Evolutionary conservation across 2,113 vertebrate species (phyloP).

Genomic region (Hiodon alosoides): DNA sequence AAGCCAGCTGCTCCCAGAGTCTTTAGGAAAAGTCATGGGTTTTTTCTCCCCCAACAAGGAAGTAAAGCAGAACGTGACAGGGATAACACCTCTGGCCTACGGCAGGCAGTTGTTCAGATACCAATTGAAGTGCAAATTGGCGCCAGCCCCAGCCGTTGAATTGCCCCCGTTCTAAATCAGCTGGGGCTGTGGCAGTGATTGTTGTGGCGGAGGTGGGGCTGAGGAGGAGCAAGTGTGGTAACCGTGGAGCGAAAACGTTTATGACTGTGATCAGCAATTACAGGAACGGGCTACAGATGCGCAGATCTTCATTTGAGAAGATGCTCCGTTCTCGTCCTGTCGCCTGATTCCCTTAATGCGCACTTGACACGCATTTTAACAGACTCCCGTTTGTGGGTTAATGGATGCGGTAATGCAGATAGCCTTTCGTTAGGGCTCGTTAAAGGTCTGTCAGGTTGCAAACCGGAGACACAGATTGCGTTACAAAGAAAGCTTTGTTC

Average conservation of each 20-base stretch:
- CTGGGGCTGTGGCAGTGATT: conserved; percentile 4
- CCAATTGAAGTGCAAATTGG: not conserved
- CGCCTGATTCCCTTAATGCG: conserved; percentile 36
- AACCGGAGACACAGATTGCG: conserved; percentile 53
- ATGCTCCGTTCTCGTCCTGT: conserved; percentile 35
- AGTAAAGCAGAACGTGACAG: not conserved
- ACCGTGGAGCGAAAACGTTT: conserved; percentile 27
- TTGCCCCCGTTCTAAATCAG: conserved; percentile 40
- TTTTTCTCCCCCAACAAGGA: not conserved
- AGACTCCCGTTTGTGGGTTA: not conserved
- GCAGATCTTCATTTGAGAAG: conserved; percentile 36
- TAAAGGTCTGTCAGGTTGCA: conserved; percentile 64
- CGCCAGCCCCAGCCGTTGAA: not conserved
- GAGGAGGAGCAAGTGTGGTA: too few species aligned
- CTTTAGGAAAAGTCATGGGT: not conserved
- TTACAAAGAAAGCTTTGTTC: conserved; percentile 35
- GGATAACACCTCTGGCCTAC: not conserved
- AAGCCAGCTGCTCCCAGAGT: not conserved
- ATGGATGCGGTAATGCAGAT: not conserved
- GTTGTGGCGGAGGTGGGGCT: too few species aligned
- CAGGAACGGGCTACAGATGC: conserved; percentile 36
- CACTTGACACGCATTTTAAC: conserved; percentile 30
- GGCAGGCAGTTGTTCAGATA: not conserved
- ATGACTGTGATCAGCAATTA: conserved; percentile 45
- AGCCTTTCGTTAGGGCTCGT: conserved; percentile 8